Conservation (phyloP, 2,113 vertebrate genomes). For the Lycaon pictus region DNA sequence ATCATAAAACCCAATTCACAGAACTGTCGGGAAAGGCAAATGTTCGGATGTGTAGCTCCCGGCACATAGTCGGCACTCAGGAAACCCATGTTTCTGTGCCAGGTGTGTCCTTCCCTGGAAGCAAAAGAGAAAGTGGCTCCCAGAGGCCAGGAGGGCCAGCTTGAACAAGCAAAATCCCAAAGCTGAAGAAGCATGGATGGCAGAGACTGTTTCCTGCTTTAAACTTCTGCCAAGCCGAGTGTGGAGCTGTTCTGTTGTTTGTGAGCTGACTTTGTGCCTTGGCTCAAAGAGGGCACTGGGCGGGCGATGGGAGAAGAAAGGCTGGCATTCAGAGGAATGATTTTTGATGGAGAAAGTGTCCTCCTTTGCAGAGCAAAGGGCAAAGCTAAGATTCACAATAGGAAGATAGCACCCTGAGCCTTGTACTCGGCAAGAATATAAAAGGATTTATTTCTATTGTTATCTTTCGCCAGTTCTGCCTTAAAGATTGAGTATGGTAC, state of each 20-base stretch:
- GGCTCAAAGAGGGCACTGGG: background rate
- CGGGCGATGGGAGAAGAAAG: background rate
- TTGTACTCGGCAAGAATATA: background rate
- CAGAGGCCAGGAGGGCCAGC: background rate
- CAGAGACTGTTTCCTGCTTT: background rate
- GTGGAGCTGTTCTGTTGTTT: background rate
- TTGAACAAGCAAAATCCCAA: conserved; percentile 24
- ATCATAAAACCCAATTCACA: background rate
- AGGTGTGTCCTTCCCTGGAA: background rate
- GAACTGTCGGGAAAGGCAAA: background rate
- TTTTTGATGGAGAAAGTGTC: background rate
- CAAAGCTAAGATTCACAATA: conserved; percentile 51
- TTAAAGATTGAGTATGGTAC: background rate
- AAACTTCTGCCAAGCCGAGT: background rate
- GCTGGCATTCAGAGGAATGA: background rate
- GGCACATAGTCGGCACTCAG: background rate
- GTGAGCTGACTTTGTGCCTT: background rate
- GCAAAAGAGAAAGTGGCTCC: background rate
- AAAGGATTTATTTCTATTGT: background rate
- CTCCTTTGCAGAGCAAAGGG: conserved; percentile 10
- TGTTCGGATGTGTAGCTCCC: background rate
- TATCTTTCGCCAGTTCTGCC: background rate
- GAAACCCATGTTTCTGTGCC: background rate
- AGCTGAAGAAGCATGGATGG: background rate
- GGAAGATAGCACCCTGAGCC: background rate